phyloP scores from a whole-genome alignment of 2,113 vertebrate species.

The Ciconia stormi region DNA sequence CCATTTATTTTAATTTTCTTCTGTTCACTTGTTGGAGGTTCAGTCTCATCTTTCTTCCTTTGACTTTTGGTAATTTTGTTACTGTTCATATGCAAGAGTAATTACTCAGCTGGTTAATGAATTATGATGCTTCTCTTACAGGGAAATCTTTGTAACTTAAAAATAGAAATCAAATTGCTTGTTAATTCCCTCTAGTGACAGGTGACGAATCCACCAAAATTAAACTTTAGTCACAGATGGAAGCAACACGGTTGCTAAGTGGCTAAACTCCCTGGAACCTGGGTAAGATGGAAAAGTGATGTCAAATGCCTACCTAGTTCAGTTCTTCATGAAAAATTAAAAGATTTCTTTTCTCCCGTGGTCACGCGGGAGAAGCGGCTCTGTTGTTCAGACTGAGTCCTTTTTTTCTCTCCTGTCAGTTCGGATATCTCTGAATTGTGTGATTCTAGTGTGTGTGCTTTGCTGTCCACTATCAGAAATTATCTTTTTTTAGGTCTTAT shows the following conservation, averaged over 20 bases:
- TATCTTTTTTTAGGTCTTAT: background rate
- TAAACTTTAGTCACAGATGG: background rate
- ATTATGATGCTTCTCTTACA: background rate
- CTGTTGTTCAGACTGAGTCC: background rate
- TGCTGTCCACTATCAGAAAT: background rate
- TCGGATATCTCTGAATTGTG: background rate
- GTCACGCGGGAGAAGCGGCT: background rate
- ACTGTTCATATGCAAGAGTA: background rate
- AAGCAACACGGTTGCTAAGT: background rate
- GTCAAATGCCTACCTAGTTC: background rate
- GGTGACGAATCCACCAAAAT: background rate
- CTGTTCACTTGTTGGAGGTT: fast-evolving
- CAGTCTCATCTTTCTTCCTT: background rate
- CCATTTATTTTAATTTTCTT: fast-evolving
- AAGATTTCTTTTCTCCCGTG: background rate
- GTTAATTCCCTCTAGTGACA: background rate
- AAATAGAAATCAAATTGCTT: background rate
- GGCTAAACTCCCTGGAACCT: background rate
- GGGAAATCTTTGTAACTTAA: background rate
- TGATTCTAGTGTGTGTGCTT: background rate
- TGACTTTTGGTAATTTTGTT: background rate
- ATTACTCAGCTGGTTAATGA: background rate
- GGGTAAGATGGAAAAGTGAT: background rate
- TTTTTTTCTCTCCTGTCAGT: background rate
- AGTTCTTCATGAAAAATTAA: background rate